Conservation (phyloP, 1,140 invertebrate species). For the Apis florea region DNA sequence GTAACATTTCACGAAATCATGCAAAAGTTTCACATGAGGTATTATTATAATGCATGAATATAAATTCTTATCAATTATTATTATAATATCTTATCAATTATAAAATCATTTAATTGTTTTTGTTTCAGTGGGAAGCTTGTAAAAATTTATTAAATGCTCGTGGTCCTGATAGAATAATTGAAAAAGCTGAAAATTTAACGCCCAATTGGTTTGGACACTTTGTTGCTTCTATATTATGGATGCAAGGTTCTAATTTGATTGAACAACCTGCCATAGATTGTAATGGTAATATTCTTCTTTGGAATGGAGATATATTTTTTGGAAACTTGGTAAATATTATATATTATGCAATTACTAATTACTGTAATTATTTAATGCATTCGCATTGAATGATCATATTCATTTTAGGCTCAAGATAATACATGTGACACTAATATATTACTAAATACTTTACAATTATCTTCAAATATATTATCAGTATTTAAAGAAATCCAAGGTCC, state of each 20-base stretch:
- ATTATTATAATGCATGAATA: constrained; percentile 9
- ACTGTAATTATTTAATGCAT: background rate
- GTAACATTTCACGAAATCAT: constrained; percentile 55
- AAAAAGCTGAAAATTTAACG: constrained; percentile 67
- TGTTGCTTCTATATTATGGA: constrained; percentile 84
- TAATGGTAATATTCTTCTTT: constrained; percentile 84
- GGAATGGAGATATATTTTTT: constrained; percentile 91
- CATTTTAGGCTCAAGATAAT: constrained; percentile 66
- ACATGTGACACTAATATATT: constrained; percentile 78
- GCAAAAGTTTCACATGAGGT: constrained; percentile 40
- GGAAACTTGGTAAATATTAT: constrained; percentile 74
- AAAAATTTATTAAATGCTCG: constrained; percentile 75
- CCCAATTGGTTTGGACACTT: constrained; percentile 85
- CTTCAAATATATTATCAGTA: constrained; percentile 76
- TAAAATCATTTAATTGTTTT: background rate
- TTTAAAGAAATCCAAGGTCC: constrained; percentile 87
- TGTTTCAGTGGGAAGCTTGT: constrained; percentile 75
- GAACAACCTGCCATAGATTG: constrained; percentile 83
- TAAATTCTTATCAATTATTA: background rate
- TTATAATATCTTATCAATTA: constrained; percentile 5
- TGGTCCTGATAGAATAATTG: constrained; percentile 78
- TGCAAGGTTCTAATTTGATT: constrained; percentile 82
- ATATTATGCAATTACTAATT: background rate
- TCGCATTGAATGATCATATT: background rate
- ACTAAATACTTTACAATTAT: constrained; percentile 69